A percentile compares a stretch with the other conserved stretches of the same genome.
Evolutionary conservation across 2,888 invertebrate species (phyloP).

Genomic region (Malthinus seriepunctatus): DNA sequence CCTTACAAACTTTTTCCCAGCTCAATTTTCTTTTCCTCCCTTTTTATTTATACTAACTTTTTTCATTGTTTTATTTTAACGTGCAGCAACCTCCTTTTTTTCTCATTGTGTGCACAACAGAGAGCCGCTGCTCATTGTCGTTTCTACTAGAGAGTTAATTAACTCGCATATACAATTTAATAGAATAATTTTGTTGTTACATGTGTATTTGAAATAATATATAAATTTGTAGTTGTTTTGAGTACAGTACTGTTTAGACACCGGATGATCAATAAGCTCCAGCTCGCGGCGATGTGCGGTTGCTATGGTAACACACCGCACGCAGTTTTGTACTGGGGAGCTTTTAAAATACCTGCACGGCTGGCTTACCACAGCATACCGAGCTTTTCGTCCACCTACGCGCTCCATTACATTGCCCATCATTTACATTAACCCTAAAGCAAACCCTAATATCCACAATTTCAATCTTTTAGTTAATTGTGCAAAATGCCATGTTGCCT

Average conservation of each 20-base stretch:
- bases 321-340: slow-evolving; percentile 40
- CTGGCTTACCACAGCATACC: slow-evolving; percentile 40
- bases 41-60: too few relatives aligned
- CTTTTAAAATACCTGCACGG: slow-evolving; percentile 44
- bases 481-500: not conserved
- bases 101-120: too few relatives aligned
- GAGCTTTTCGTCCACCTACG: slow-evolving; percentile 34
- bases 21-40: too few relatives aligned
- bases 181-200: slow-evolving; percentile 30
- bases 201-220: not conserved
- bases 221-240: slow-evolving; percentile 31
- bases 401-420: slow-evolving; percentile 35
- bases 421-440: slow-evolving; percentile 33
- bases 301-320: slow-evolving; percentile 46
- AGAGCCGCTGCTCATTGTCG: too few relatives aligned
- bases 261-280: slow-evolving; percentile 45
- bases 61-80: not conserved
- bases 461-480: slow-evolving; percentile 23
- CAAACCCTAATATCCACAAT: slow-evolving; percentile 29
- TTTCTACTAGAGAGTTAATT: too few relatives aligned
- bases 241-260: slow-evolving; percentile 33
- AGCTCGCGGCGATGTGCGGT: slow-evolving; percentile 44
- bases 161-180: slow-evolving; percentile 4
- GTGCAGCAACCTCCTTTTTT: slow-evolving; percentile 4
- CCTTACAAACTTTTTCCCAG: too few relatives aligned